Evolutionary conservation across 1,140 invertebrate genomes (phyloP).

Genomic region (Bradynema listronoti): DNA sequence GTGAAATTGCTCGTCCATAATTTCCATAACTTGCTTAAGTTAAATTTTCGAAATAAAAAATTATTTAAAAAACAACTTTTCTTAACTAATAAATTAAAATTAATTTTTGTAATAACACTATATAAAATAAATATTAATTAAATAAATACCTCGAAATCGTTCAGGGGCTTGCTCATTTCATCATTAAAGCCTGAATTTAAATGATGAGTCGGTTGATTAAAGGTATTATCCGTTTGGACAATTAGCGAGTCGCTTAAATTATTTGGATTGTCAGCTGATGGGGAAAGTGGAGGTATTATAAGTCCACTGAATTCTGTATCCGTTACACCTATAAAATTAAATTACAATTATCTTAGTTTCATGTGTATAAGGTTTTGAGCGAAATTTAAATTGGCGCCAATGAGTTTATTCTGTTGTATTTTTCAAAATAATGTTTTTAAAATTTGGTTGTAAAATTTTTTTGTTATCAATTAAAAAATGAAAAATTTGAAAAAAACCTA

Average conservation of each 20-base stretch:
- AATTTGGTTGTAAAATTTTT: neutral
- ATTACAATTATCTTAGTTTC: too few relatives aligned
- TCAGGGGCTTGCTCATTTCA: slow-evolving; percentile 5
- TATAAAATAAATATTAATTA: too few relatives aligned
- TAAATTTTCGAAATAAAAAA: slow-evolving; percentile 1
- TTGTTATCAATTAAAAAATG: neutral
- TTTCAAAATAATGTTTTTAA: neutral
- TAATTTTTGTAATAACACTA: too few relatives aligned
- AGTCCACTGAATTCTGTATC: slow-evolving; percentile 6
- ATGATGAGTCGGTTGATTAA: too few relatives aligned
- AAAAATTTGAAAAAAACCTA: too few relatives aligned
- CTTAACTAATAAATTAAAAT: neutral
- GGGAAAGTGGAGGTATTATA: neutral
- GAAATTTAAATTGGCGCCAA: too few relatives aligned
- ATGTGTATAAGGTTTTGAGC: too few relatives aligned
- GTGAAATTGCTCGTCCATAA: slow-evolving; percentile 24
- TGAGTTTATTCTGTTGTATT: too few relatives aligned
- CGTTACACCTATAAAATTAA: slow-evolving; percentile 5
- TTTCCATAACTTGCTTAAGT: slow-evolving; percentile 31
- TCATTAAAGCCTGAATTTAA: too few relatives aligned
- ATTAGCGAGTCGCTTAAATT: slow-evolving; percentile 29
- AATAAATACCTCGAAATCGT: slow-evolving; percentile 24
- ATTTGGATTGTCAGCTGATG: neutral
- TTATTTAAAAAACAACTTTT: neutral
- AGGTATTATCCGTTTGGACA: slow-evolving; percentile 21